Evolutionary conservation across 1,140 invertebrate species (phyloP).

Genomic region (Drosophila saltans): DNA sequence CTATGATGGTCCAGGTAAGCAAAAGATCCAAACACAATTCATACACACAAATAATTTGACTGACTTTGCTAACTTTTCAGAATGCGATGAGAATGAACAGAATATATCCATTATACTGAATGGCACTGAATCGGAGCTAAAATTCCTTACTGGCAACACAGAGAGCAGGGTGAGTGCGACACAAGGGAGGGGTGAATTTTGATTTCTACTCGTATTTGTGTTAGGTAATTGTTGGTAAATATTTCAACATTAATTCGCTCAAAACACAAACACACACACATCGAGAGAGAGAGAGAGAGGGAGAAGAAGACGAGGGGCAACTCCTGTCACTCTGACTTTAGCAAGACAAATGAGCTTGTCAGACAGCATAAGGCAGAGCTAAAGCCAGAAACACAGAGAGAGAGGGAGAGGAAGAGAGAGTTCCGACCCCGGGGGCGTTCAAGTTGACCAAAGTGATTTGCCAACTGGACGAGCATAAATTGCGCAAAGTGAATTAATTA

Average conservation of each 20-base stretch:
- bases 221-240: constrained; percentile 68
- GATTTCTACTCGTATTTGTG: constrained; percentile 19
- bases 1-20: constrained; percentile 91
- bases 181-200: not conserved
- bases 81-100: constrained; percentile 88
- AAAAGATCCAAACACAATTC: not conserved
- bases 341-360: constrained; percentile 62
- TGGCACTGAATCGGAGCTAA: constrained; percentile 94
- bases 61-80: constrained; percentile 81
- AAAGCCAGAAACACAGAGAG: not conserved
- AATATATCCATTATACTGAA: constrained; percentile 95
- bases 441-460: constrained; percentile 41
- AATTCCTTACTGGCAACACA: constrained; percentile 86
- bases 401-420: not conserved
- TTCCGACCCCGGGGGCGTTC: constrained; percentile 26
- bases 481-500: constrained; percentile 58
- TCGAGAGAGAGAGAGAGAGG: too few species aligned
- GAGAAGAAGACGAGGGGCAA: too few species aligned
- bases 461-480: constrained; percentile 55
- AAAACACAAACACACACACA: constrained; percentile 27
- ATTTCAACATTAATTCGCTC: constrained; percentile 59
- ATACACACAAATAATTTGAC: constrained; percentile 6
- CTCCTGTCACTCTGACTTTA: constrained; percentile 4
- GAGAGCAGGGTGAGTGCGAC: constrained; percentile 84
- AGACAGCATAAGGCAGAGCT: constrained; percentile 13